phyloP scores from a whole-genome alignment of 2,888 invertebrate genomes.

The Aricia artaxerxes region DNA sequence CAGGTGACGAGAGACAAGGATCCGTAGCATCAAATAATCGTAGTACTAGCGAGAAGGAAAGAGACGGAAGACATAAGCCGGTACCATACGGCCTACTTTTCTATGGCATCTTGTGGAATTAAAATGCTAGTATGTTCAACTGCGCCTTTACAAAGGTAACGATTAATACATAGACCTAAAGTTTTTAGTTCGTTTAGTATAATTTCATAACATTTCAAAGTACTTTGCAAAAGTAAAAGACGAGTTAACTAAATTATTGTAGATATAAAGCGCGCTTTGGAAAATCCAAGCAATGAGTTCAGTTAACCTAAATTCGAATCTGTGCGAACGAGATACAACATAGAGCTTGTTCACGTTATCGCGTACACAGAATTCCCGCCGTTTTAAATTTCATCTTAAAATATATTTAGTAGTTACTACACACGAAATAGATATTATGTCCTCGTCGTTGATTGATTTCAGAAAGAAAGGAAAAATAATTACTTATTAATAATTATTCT shows the following conservation, averaged over 20 bases:
- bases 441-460: neutral
- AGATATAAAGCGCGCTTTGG: slow-evolving; percentile 32
- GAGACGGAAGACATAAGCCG: slow-evolving; percentile 58
- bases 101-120: slow-evolving; percentile 56
- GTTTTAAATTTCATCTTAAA: slow-evolving; percentile 17
- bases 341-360: slow-evolving; percentile 20
- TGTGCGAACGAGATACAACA: slow-evolving; percentile 26
- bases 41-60: slow-evolving; percentile 71
- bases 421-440: neutral
- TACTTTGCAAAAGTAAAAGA: neutral
- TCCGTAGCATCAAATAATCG: slow-evolving; percentile 71
- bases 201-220: neutral
- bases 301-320: slow-evolving; percentile 32
- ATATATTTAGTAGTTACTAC: neutral
- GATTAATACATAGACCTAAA: slow-evolving; percentile 49
- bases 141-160: slow-evolving; percentile 61
- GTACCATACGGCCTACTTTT: slow-evolving; percentile 64
- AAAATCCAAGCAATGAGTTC: slow-evolving; percentile 23
- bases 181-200: slow-evolving; percentile 42
- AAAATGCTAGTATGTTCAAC: slow-evolving; percentile 67
- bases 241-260: neutral
- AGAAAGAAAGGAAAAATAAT: neutral
- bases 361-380: slow-evolving; percentile 29
- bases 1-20: slow-evolving; percentile 75
- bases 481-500: neutral